Evolutionary conservation across 1,140 invertebrate genomes (phyloP).

Genomic region (Meloidogyne chitwoodi): DNA sequence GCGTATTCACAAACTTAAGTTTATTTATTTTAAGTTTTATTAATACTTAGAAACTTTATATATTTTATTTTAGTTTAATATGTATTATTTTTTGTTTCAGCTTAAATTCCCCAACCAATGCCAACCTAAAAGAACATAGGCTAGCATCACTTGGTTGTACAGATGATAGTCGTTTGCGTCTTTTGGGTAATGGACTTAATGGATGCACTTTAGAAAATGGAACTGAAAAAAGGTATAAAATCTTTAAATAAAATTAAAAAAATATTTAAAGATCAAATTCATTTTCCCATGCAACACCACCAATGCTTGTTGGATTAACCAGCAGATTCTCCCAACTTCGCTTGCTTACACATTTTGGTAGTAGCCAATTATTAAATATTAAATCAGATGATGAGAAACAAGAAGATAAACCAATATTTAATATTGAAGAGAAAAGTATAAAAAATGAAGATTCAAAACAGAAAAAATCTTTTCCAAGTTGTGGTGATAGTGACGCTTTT

Average conservation of each 20-base stretch:
- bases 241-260: not conserved
- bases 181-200: not conserved
- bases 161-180: not conserved
- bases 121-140: constrained; percentile 2
- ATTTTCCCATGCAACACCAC: not conserved
- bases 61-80: too few relatives aligned
- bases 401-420: not conserved
- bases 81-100: not conserved
- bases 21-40: not conserved
- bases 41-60: too few relatives aligned
- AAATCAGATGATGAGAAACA: not conserved
- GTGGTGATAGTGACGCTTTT: not conserved
- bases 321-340: not conserved
- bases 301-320: not conserved
- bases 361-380: not conserved
- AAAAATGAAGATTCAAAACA: not conserved
- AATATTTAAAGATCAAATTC: not conserved
- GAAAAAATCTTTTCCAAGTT: not conserved
- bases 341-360: not conserved
- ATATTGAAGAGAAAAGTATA: not conserved
- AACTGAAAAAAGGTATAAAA: not conserved
- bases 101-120: not conserved
- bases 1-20: too few relatives aligned
- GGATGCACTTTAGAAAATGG: not conserved
- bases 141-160: constrained; percentile 6